Percentiles rank a stretch among this genome's conserved stretches.
Evolutionary conservation across 2,113 vertebrate species (phyloP).

Genomic region (Falco punctatus): DNA sequence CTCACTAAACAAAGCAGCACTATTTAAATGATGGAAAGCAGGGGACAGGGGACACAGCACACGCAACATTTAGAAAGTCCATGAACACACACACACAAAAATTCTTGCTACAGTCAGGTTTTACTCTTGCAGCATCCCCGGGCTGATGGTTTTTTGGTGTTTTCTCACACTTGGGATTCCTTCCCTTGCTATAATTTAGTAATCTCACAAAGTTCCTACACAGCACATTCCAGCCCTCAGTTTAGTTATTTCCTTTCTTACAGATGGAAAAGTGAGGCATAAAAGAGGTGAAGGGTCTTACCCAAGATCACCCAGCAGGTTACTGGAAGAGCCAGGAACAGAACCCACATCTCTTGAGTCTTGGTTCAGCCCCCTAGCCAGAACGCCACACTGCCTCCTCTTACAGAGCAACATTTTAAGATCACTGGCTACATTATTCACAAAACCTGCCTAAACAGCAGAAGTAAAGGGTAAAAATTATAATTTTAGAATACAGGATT

Average conservation of each 20-base stretch:
- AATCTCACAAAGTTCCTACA: not conserved
- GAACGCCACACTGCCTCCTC: conserved; percentile 52
- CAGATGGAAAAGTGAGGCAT: conserved; percentile 36
- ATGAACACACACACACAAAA: not conserved
- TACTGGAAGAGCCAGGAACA: conserved; percentile 54
- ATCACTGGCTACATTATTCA: conserved; percentile 62
- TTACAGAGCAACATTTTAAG: conserved; percentile 63
- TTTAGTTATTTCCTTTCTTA: conserved; percentile 36
- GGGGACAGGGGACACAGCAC: not conserved
- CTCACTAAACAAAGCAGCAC: not conserved
- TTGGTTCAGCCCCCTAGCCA: conserved; percentile 64
- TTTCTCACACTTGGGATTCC: not conserved
- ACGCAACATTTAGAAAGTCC: not conserved
- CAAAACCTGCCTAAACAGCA: conserved; percentile 65
- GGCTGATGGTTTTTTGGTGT: not conserved
- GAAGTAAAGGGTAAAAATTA: conserved; percentile 68
- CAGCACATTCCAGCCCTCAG: not conserved
- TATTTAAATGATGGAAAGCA: not conserved
- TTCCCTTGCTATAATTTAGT: not conserved
- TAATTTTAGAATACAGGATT: conserved; percentile 47
- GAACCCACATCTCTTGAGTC: conserved; percentile 51
- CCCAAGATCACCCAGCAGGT: conserved; percentile 51
- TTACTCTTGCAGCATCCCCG: not conserved
- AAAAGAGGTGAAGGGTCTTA: conserved; percentile 51
- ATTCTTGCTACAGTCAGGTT: not conserved